Base-by-base conservation (phyloP, 2,113 vertebrate genomes). In the Climacteris rufus region DNA sequence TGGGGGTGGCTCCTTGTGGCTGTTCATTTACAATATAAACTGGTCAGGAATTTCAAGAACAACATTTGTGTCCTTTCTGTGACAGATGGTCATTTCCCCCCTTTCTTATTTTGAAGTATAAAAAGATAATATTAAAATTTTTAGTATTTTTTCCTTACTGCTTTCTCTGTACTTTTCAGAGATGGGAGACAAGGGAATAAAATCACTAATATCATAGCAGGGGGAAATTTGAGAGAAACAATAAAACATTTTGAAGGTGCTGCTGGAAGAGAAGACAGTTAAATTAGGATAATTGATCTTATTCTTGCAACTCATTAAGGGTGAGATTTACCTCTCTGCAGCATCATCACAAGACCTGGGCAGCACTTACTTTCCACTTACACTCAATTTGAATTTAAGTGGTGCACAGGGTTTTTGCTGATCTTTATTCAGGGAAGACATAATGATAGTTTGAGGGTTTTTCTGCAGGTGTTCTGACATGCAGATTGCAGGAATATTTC, bases 361-460 rank as follows among this genome's bases (percentile, higher is more conserved):
- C 63, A 93, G 63, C 83, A 84, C 45, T 95, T 92, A 94, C 3
- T 39, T 91, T 82, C 71, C 76, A 94, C 53, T 96, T 96, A 95
- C 93, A 61, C 25, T 89, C 80, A 90, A 95, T 65, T 88, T 77
- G 47, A 89, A 60, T 90, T 44, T 79, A 90, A 89, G 77, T 90
- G 59, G 20, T 53, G 37, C 47, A 33, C 30, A 54, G 70, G 33
- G 70, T 4, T 80, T 96, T 93, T 71, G 57, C 86, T 93, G 65
- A 68, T 94, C 57, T 78, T 80, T 68, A 56, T 49, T 30, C 49
- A 71, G 69, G 49, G 87, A 63, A 60, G 60, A 91, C 77, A 74
- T 72, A 47, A 89, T 66, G 80, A 30, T 28, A 31, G 44, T 64
- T 93, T 40, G 69, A 45, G 13, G 33, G 59, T 15, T 77, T 91